Evolutionary conservation across 30 jellyfish, hydroid and myxozoan species (phyloP).

Genomic region (Turritopsis rubra): DNA sequence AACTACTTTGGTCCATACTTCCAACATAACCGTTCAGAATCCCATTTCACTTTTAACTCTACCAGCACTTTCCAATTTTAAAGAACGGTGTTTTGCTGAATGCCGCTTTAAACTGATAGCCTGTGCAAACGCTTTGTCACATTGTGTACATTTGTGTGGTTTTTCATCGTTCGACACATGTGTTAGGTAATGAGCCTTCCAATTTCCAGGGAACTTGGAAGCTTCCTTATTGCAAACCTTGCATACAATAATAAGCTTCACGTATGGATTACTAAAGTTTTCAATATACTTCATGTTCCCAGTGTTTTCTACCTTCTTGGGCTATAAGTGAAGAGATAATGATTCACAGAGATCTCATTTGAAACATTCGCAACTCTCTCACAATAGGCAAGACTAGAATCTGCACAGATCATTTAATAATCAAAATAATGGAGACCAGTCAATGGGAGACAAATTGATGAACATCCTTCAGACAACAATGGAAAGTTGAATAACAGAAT

Average conservation of each 20-base stretch:
- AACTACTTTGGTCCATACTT: too few species aligned
- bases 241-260: constrained; percentile 24
- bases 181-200: constrained; percentile 36
- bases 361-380: not conserved
- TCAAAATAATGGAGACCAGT: too few species aligned
- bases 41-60: not conserved
- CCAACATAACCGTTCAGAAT: too few species aligned
- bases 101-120: constrained; percentile 26
- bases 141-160: constrained; percentile 30
- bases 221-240: constrained; percentile 36
- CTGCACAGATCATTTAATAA: too few species aligned
- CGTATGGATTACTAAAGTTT: constrained; percentile 36
- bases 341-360: not conserved
- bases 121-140: constrained; percentile 33
- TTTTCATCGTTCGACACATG: constrained; percentile 34
- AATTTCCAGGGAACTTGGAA: constrained; percentile 27
- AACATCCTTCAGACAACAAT: too few species aligned
- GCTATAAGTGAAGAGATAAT: not conserved
- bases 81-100: not conserved
- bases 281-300: constrained; percentile 29
- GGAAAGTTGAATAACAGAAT: too few species aligned
- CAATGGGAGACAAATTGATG: too few species aligned
- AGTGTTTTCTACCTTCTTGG: not conserved
- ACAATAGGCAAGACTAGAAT: not conserved
- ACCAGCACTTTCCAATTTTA: not conserved